Conservation (phyloP, 2,888 invertebrate species). For the Amphipoea oculea region DNA sequence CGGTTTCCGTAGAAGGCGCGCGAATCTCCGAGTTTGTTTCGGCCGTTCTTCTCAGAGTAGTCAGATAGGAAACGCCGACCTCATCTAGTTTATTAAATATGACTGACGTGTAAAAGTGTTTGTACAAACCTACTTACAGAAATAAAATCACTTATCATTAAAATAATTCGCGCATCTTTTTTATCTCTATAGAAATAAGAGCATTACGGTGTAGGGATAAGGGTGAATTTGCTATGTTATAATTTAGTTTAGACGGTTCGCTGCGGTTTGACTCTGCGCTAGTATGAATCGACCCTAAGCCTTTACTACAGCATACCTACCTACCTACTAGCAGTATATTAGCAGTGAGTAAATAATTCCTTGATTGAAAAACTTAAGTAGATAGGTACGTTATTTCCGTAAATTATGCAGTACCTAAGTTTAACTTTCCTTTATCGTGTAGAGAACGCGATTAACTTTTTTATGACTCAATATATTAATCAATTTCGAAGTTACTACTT, state of each 20-base stretch:
- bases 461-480: slow-evolving; percentile 18
- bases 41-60: too few relatives aligned
- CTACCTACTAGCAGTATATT: not conserved
- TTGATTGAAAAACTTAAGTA: not conserved
- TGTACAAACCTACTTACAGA: too few relatives aligned
- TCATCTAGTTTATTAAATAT: too few relatives aligned
- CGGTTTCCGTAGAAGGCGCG: not conserved
- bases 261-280: not conserved
- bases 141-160: too few relatives aligned
- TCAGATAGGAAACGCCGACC: too few relatives aligned
- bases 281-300: not conserved
- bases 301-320: not conserved
- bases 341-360: slow-evolving; percentile 3
- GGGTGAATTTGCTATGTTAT: not conserved
- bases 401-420: slow-evolving; percentile 2
- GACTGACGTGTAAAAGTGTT: too few relatives aligned
- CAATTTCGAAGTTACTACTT: slow-evolving; percentile 21
- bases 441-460: slow-evolving; percentile 12
- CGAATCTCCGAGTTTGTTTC: too few relatives aligned
- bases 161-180: not conserved
- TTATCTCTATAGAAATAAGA: not conserved
- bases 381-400: not conserved
- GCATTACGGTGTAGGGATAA: not conserved
- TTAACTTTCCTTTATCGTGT: slow-evolving; percentile 33
- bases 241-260: not conserved